Conservation (phyloP, 2,113 vertebrate genomes). For the Nothobranchius furzeri region DNA sequence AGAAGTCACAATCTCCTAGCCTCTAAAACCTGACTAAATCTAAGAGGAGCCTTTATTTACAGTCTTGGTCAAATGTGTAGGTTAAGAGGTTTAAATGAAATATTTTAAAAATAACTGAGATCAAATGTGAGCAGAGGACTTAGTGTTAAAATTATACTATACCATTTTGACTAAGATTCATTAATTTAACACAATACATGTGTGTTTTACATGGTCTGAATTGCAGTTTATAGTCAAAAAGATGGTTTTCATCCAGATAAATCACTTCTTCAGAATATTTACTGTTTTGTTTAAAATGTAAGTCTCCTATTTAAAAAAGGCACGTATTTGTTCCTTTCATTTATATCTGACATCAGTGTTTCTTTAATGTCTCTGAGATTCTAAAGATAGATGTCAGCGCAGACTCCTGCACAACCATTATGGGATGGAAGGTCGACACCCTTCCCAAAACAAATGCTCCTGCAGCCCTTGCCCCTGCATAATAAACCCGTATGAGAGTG, state of each 20-base stretch:
- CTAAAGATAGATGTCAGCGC: neutral
- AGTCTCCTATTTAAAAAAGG: neutral
- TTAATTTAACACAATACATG: neutral
- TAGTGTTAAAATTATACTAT: too few relatives aligned
- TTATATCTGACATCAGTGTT: neutral
- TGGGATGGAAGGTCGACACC: constrained; percentile 35
- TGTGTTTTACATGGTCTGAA: neutral
- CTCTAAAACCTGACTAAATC: too few relatives aligned
- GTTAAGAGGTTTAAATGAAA: too few relatives aligned
- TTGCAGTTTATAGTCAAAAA: neutral
- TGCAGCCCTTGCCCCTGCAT: constrained; percentile 41
- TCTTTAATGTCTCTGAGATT: constrained; percentile 3
- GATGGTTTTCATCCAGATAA: too few relatives aligned
- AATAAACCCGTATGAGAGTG: constrained; percentile 54
- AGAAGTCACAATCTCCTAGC: neutral
- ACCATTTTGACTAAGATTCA: too few relatives aligned
- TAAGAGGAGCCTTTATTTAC: too few relatives aligned
- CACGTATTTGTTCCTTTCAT: neutral
- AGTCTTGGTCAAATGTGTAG: too few relatives aligned
- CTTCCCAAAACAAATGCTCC: constrained; percentile 44
- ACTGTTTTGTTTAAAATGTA: neutral
- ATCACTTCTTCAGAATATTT: neutral
- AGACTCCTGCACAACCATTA: constrained; percentile 19
- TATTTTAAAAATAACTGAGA: too few relatives aligned
- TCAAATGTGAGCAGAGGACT: too few relatives aligned